Percentiles rank a stretch among this genome's conserved stretches.
These are phyloP conservation scores for Maniola hyperantus DNA, from an alignment of 2,888 invertebrate species.

Conservation along the genomic window DNA sequence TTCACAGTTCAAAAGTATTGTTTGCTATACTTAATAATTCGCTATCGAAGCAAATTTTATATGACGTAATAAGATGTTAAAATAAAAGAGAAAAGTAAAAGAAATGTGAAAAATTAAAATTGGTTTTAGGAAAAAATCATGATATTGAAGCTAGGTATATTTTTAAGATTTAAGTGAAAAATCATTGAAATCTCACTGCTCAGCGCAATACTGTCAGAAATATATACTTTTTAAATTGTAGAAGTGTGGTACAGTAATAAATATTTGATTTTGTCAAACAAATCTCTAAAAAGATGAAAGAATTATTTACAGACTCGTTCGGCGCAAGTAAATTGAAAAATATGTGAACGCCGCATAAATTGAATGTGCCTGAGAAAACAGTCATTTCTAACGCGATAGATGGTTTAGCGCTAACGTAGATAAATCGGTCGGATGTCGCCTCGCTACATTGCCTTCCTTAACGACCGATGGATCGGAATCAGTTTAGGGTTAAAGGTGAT, in stretches of 20 bases:
- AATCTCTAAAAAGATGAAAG: conserved; percentile 27
- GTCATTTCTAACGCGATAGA: conserved; percentile 76
- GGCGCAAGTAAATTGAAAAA: conserved; percentile 70
- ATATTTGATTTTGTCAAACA: conserved; percentile 14
- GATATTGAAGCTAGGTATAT: no score
- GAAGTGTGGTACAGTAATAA: background rate
- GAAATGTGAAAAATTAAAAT: no score
- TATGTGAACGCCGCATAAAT: conserved; percentile 72
- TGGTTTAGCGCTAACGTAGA: conserved; percentile 55
- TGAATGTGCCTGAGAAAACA: conserved; percentile 70
- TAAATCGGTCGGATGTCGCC: conserved; percentile 75
- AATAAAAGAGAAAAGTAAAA: no score
- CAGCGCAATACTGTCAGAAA: background rate
- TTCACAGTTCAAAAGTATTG: no score
- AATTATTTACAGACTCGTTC: conserved; percentile 53
- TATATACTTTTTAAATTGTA: background rate
- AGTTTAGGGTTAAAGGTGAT: conserved; percentile 76
- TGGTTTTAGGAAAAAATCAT: no score
- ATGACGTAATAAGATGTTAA: no score
- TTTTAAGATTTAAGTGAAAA: no score
- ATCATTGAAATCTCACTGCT: no score
- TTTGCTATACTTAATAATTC: no score
- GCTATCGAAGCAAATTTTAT: no score
- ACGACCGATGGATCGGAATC: conserved; percentile 73
- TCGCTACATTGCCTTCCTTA: conserved; percentile 77